A percentile compares a stretch with the other conserved stretches of the same genome.
Conservation (phyloP, 1,140 invertebrate species). For the Mercenaria mercenaria region DNA sequence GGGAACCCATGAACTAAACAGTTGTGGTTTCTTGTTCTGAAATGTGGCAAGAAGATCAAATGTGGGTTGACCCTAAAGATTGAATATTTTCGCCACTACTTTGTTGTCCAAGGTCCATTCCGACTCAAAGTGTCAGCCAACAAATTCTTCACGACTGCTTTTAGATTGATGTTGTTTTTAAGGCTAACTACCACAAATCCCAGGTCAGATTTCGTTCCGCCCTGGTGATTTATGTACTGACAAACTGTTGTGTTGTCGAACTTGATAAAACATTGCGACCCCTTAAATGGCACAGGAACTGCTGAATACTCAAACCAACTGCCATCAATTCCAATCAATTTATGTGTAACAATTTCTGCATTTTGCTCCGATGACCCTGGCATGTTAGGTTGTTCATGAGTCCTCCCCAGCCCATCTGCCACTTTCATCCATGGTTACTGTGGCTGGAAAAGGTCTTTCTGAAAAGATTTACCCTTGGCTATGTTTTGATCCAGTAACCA, state of each 20-base stretch:
- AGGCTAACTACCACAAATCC: not conserved
- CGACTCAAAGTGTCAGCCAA: not conserved
- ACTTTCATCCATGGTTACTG: conserved; percentile 20
- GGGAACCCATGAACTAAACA: conserved; percentile 62
- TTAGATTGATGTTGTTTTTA: not conserved
- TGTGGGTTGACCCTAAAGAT: conserved; percentile 36
- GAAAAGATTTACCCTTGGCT: conserved; percentile 46
- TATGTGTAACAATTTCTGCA: too few relatives aligned
- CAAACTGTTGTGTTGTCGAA: not conserved
- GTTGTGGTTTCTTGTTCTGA: conserved; percentile 41
- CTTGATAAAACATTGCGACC: not conserved
- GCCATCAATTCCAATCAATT: not conserved
- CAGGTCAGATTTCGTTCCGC: not conserved
- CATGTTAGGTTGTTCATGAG: not conserved
- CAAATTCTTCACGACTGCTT: not conserved
- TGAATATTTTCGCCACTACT: conserved; percentile 41
- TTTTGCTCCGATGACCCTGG: too few relatives aligned
- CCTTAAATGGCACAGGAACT: not conserved
- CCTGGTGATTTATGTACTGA: not conserved
- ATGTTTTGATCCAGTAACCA: conserved; percentile 55
- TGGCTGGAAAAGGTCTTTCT: not conserved
- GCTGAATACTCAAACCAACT: not conserved
- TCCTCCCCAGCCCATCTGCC: conserved; percentile 19
- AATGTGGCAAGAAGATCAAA: conserved; percentile 64
- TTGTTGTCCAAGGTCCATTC: conserved; percentile 51